Conservation (phyloP, 2,797 vertebrate genomes). For the Eupleurogrammus muticus region DNA sequence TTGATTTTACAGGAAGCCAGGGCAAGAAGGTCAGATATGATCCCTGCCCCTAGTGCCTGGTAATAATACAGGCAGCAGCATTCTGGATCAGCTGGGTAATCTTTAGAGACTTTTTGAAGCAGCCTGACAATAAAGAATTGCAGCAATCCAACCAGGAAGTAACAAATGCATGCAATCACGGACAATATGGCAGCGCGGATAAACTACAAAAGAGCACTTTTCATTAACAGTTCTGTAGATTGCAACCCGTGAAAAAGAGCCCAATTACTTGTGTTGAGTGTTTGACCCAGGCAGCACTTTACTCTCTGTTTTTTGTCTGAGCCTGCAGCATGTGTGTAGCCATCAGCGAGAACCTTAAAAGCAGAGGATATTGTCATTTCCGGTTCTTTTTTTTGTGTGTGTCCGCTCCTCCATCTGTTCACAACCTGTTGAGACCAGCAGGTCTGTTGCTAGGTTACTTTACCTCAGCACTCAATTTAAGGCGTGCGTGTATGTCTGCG, state of each 20-base stretch:
- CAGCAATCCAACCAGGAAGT: too few relatives aligned
- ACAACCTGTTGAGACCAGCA: slow-evolving; percentile 70
- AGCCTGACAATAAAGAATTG: too few relatives aligned
- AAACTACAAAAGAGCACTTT: background rate
- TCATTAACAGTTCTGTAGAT: background rate
- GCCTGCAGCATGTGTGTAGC: slow-evolving; percentile 2
- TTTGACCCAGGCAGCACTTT: background rate
- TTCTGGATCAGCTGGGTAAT: too few relatives aligned
- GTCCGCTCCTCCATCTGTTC: slow-evolving; percentile 42
- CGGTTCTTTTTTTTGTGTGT: slow-evolving; percentile 59
- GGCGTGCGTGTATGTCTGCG: slow-evolving; percentile 6
- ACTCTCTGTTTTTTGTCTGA: slow-evolving; percentile 17
- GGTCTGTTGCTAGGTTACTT: slow-evolving; percentile 80
- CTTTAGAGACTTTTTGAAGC: too few relatives aligned
- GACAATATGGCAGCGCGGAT: too few relatives aligned
- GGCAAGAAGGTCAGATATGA: too few relatives aligned
- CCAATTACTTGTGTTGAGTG: background rate
- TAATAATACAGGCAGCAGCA: too few relatives aligned
- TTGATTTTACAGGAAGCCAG: too few relatives aligned
- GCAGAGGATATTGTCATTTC: slow-evolving; percentile 51
- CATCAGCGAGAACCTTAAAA: slow-evolving; percentile 22
- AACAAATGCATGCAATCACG: too few relatives aligned
- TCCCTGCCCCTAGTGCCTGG: too few relatives aligned
- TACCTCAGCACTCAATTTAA: slow-evolving; percentile 50
- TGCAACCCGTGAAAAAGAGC: background rate